Percentiles rank a stretch among this genome's conserved stretches.
Evolutionary conservation across 1,140 invertebrate species (phyloP).

Genomic region (Liolophura sinensis): DNA sequence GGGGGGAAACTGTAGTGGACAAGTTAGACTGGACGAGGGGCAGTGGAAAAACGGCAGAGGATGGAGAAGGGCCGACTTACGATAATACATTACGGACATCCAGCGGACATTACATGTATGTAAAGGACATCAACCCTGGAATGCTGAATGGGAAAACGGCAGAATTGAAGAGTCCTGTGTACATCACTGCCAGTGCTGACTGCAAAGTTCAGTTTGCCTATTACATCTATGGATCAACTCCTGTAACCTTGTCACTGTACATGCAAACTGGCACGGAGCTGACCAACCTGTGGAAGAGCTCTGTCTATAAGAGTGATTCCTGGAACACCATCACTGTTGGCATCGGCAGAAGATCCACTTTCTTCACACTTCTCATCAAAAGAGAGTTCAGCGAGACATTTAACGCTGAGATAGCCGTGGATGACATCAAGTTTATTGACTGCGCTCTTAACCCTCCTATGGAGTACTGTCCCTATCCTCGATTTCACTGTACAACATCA

Average conservation of each 20-base stretch:
- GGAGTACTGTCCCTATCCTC: slow-evolving; percentile 11
- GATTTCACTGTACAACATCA: slow-evolving; percentile 32
- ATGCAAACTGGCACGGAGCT: slow-evolving; percentile 5
- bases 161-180: slow-evolving; percentile 25
- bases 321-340: slow-evolving; percentile 29
- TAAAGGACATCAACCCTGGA: slow-evolving; percentile 29
- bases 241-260: slow-evolving; percentile 26
- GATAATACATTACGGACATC: slow-evolving; percentile 25
- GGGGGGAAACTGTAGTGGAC: slow-evolving; percentile 28
- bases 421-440: slow-evolving; percentile 42
- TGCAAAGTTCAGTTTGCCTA: slow-evolving; percentile 66
- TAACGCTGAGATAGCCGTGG: slow-evolving; percentile 44
- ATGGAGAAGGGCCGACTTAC: slow-evolving; percentile 15
- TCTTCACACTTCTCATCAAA: slow-evolving; percentile 34
- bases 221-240: slow-evolving; percentile 70
- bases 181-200: slow-evolving; percentile 27
- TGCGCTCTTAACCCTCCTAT: slow-evolving; percentile 33
- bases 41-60: slow-evolving; percentile 23
- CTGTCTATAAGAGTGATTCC: slow-evolving; percentile 12
- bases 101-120: slow-evolving; percentile 38
- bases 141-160: slow-evolving; percentile 20
- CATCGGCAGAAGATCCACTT: slow-evolving; percentile 26
- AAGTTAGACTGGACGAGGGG: slow-evolving; percentile 33
- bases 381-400: slow-evolving; percentile 23
- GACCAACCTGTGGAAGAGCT: slow-evolving; percentile 23